A percentile compares a stretch with the other conserved stretches of the same genome.
phyloP scores from a whole-genome alignment of 2,797 vertebrate genomes.

The Coranthus polyacanthus region DNA sequence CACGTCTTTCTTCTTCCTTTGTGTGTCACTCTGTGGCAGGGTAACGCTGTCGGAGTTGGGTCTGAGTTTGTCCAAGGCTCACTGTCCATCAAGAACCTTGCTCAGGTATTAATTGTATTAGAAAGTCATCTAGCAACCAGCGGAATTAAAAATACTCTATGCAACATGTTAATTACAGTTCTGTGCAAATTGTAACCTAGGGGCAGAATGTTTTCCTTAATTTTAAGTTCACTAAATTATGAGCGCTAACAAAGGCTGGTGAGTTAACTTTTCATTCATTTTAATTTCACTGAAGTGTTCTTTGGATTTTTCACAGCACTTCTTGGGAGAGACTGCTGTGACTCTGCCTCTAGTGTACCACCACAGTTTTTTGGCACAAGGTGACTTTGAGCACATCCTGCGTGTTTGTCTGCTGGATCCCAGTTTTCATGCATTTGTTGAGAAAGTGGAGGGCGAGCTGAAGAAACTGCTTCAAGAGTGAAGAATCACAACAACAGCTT shows the following conservation, averaged over 20 bases:
- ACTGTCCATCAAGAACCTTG: conserved; percentile 78
- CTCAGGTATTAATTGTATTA: conserved; percentile 75
- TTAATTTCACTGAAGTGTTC: conserved; percentile 19
- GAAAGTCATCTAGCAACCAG: not conserved
- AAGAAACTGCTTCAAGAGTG: conserved; percentile 83
- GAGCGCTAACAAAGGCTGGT: not conserved
- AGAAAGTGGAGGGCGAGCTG: conserved; percentile 90
- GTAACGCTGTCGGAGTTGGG: conserved; percentile 31
- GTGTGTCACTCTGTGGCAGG: conserved; percentile 43
- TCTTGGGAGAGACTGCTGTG: conserved; percentile 75
- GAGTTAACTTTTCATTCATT: not conserved
- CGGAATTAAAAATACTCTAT: not conserved
- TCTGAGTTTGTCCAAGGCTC: conserved; percentile 65
- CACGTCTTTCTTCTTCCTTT: conserved; percentile 48
- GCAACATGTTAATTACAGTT: conserved; percentile 2
- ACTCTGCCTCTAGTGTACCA: conserved; percentile 72
- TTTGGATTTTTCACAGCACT: conserved; percentile 74
- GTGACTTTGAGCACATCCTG: conserved; percentile 87
- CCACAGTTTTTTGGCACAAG: conserved; percentile 68
- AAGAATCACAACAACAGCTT: conserved; percentile 62
- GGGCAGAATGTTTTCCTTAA: not conserved
- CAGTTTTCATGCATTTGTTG: conserved; percentile 90
- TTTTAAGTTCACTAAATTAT: not conserved
- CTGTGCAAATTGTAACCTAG: not conserved
- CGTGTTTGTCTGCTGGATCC: conserved; percentile 91